Evolutionary conservation across 2,888 invertebrate species (phyloP).

Genomic region (Scaptodrosophila latifasciaeformis): DNA sequence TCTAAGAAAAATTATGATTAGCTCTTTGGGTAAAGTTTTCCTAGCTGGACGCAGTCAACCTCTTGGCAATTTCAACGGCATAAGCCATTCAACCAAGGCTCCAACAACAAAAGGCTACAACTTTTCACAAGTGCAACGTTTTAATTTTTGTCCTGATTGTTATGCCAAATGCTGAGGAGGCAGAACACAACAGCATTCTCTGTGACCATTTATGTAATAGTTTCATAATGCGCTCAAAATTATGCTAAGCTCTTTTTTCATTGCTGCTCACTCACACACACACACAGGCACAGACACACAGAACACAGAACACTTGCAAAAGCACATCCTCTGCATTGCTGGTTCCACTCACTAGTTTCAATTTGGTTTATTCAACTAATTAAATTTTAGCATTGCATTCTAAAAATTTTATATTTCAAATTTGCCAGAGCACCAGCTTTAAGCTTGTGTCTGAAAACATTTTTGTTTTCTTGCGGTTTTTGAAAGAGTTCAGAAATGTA

Average conservation of each 20-base stretch:
- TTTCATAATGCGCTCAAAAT: constrained; percentile 50
- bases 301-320: too few species aligned
- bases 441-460: constrained; percentile 25
- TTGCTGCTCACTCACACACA: background rate
- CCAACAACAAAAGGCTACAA: too few species aligned
- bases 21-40: constrained; percentile 54
- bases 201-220: constrained; percentile 37
- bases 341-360: constrained; percentile 10
- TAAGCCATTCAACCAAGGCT: constrained; percentile 1
- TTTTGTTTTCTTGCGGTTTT: too few species aligned
- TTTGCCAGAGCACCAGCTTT: too few species aligned
- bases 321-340: background rate
- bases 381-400: constrained; percentile 22
- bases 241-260: constrained; percentile 32
- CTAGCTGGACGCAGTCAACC: constrained; percentile 21
- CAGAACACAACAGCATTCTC: constrained; percentile 14
- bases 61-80: background rate
- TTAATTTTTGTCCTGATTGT: constrained; percentile 43
- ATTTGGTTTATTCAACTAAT: background rate
- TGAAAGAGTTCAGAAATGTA: constrained; percentile 2
- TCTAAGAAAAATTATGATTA: constrained; percentile 56
- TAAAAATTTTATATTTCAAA: constrained; percentile 35
- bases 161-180: constrained; percentile 23
- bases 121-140: constrained; percentile 32
- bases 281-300: too few species aligned